These are phyloP conservation scores for Pocillopora meandrina DNA, from an alignment of 92 coral and sea anemone genomes.

Conservation along the genomic window DNA sequence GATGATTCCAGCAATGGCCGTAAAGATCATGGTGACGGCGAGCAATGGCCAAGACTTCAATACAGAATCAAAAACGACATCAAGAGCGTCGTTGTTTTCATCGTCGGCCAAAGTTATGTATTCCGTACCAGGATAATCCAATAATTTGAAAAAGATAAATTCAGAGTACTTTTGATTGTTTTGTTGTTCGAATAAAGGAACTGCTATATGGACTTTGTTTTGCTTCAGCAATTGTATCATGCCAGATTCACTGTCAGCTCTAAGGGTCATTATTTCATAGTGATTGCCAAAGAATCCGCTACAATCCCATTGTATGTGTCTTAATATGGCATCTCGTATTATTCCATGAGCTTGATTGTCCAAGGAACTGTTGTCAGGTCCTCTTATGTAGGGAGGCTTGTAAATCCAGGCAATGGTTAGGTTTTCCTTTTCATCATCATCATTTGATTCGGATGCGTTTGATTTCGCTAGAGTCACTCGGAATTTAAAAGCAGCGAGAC, in stretches of 20 bases:
- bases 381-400: too few species aligned
- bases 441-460: neutral
- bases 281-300: too few species aligned
- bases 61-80: constrained; percentile 1
- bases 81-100: constrained; percentile 3
- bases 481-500: neutral
- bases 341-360: too few species aligned
- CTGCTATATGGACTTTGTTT: constrained; percentile 5
- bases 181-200: constrained; percentile 27
- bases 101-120: neutral
- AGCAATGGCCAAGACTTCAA: constrained; percentile 48
- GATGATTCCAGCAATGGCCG: constrained; percentile 47
- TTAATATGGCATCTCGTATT: too few species aligned
- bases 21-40: constrained; percentile 22
- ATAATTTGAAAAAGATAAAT: constrained; percentile 28
- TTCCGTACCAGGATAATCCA: constrained; percentile 39
- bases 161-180: constrained; percentile 1
- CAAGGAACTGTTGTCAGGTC: too few species aligned
- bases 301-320: too few species aligned
- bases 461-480: neutral
- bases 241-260: too few species aligned
- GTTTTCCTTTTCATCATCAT: neutral
- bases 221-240: too few species aligned
- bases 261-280: too few species aligned
- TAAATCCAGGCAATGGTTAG: too few species aligned